Conservation (phyloP, 2,888 invertebrate genomes). For the Ephialtes manifestator region DNA sequence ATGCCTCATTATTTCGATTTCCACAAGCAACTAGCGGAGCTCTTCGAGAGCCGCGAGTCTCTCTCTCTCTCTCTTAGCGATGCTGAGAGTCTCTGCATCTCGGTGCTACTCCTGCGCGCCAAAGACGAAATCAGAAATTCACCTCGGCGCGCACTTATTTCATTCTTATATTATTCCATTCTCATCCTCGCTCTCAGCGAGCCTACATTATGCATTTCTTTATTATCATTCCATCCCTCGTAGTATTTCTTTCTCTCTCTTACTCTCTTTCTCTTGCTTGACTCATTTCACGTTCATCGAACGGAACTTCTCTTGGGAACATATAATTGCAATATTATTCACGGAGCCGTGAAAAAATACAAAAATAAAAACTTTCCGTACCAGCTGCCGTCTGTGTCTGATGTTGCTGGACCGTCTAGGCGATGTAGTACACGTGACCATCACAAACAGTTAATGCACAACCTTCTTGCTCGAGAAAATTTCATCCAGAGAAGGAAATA, state of each 20-base stretch:
- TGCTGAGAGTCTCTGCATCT: conserved; percentile 30
- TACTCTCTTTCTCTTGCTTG: conserved; percentile 20
- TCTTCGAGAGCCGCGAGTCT: conserved; percentile 25
- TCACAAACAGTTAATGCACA: no score
- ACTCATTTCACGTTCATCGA: conserved; percentile 59
- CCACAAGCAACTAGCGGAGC: conserved; percentile 73
- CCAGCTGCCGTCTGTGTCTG: conserved; percentile 33
- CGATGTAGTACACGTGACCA: neutral
- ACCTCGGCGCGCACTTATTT: conserved; percentile 64
- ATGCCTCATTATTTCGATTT: conserved; percentile 83
- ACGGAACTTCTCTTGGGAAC: conserved; percentile 24
- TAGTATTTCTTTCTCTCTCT: neutral
- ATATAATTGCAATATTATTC: conserved; percentile 66
- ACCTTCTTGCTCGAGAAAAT: conserved; percentile 25
- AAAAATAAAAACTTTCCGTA: conserved; percentile 18
- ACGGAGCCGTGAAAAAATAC: conserved; percentile 53
- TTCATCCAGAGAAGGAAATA: neutral
- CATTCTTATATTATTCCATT: conserved; percentile 65
- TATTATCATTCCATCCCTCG: conserved; percentile 23
- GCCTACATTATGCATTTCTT: conserved; percentile 48
- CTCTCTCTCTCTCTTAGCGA: neutral
- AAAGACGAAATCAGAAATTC: conserved; percentile 69
- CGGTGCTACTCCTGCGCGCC: neutral
- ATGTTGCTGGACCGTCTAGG: conserved; percentile 2
- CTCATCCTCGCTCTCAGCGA: conserved; percentile 31